Percentiles rank a stretch among this genome's conserved stretches.
phyloP scores from a whole-genome alignment of 2,113 vertebrate genomes.

The Petaurus breviceps region DNA sequence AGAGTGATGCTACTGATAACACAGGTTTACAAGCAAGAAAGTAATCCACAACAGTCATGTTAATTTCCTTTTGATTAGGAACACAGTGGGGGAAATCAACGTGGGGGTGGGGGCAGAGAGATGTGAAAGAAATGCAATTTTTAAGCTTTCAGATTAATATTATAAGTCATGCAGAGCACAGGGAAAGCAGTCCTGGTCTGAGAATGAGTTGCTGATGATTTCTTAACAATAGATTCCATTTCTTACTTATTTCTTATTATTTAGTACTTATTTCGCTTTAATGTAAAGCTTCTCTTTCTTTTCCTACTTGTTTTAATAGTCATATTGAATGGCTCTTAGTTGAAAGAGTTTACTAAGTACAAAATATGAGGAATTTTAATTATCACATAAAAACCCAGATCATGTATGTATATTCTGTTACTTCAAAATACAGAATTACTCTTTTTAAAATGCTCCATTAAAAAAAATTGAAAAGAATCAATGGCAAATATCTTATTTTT shows the following conservation, averaged over 20 bases:
- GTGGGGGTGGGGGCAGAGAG: neutral
- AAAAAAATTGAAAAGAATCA: conserved; percentile 47
- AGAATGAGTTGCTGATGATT: conserved; percentile 18
- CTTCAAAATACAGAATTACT: conserved; percentile 7
- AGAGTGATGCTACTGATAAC: neutral
- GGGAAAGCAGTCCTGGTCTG: neutral
- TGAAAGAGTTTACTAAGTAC: conserved; percentile 10
- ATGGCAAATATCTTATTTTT: conserved; percentile 71
- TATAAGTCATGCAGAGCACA: neutral
- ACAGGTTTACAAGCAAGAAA: conserved; percentile 22
- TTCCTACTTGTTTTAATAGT: conserved; percentile 42
- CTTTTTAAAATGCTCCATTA: conserved; percentile 48
- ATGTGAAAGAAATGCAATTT: conserved; percentile 52
- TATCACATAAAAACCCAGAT: conserved; percentile 50
- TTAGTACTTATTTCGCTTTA: conserved; percentile 51
- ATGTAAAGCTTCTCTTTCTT: conserved; percentile 62
- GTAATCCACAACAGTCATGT: neutral
- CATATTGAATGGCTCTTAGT: conserved; percentile 10
- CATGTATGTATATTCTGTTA: conserved; percentile 14
- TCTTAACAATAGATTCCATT: neutral
- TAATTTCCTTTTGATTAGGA: conserved; percentile 61
- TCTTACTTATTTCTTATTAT: no score
- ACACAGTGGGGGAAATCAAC: neutral
- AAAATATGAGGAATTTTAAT: conserved; percentile 24
- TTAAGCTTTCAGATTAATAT: conserved; percentile 17